phyloP scores from a whole-genome alignment of 2,797 vertebrate genomes.

The Monodelphis domestica region DNA sequence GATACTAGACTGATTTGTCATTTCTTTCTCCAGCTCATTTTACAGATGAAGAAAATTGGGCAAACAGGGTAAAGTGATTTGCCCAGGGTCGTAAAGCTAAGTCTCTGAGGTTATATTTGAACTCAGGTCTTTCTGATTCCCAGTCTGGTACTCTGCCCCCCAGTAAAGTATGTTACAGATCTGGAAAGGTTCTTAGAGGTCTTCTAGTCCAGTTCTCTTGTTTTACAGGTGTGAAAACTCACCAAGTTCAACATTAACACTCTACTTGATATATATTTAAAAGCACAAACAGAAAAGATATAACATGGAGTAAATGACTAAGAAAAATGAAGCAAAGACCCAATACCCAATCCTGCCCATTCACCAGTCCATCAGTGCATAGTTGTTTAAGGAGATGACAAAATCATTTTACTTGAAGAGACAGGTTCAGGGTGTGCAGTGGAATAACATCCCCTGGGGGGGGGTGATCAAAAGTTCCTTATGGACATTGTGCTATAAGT shows the following conservation, averaged over 20 bases:
- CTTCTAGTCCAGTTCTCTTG: not conserved
- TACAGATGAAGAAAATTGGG: no score
- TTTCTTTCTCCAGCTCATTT: no score
- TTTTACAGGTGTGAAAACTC: not conserved
- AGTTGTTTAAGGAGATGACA: not conserved
- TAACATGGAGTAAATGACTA: not conserved
- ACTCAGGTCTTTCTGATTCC: no score
- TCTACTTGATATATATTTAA: not conserved
- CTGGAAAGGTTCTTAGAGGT: not conserved
- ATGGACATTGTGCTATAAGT: not conserved
- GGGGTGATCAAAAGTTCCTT: not conserved
- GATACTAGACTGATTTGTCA: no score
- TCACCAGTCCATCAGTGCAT: not conserved
- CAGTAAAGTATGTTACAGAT: no score
- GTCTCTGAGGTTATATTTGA: no score
- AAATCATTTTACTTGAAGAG: not conserved
- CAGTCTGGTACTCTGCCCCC: no score
- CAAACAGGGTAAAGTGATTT: no score
- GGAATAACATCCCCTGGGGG: not conserved
- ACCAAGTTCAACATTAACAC: not conserved
- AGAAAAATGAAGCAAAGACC: not conserved
- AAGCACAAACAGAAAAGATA: not conserved
- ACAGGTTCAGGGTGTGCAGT: not conserved
- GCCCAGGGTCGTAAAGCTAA: no score
- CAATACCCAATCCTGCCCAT: not conserved